These are phyloP conservation scores for Leptodactylus fallax DNA, from an alignment of 2,797 vertebrate genomes.

Conservation along the genomic window DNA sequence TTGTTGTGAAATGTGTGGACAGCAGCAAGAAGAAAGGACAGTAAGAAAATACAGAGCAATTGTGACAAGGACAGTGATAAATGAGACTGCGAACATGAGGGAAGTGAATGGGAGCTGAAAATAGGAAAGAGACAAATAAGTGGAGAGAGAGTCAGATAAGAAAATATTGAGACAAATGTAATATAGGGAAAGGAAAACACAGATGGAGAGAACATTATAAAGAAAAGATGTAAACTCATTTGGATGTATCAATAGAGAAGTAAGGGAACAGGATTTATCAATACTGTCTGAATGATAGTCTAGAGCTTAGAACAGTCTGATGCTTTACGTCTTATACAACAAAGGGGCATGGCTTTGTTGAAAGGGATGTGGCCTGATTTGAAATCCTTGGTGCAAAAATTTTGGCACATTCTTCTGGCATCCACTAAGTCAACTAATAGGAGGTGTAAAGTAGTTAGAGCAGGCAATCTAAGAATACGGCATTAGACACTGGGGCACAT, in stretches of 20 bases:
- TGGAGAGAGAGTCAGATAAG: background rate
- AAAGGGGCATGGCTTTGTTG: no score
- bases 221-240: background rate
- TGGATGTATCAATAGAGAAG: background rate
- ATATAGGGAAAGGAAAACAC: background rate
- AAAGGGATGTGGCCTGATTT: no score
- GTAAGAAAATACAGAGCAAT: background rate
- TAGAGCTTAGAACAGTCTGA: no score
- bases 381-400: no score
- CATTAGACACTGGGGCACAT: no score
- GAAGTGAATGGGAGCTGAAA: conserved; percentile 18
- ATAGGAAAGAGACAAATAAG: conserved; percentile 31
- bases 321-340: no score
- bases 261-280: no score
- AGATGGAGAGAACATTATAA: background rate
- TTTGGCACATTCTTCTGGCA: no score
- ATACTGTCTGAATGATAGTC: no score
- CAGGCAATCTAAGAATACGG: no score
- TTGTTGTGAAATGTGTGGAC: background rate
- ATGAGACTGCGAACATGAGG: background rate
- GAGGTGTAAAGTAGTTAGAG: no score
- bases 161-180: conserved; percentile 37
- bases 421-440: no score
- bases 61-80: conserved; percentile 50
- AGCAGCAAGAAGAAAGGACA: background rate